Evolutionary conservation across 2,888 invertebrate species (phyloP).

Genomic region (Theodoxus fluviatilis): DNA sequence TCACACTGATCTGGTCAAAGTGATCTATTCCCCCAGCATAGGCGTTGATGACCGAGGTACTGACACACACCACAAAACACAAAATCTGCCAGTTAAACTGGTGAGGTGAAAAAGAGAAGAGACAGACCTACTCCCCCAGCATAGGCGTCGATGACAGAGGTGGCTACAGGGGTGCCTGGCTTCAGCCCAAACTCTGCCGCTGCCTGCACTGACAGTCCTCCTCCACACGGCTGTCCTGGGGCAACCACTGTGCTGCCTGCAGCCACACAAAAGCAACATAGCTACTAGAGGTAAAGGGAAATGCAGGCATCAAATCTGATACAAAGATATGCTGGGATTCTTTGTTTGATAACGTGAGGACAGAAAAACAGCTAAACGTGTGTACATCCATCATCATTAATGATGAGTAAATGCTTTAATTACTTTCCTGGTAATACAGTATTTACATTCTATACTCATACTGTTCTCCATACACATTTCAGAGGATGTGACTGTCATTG

Average conservation of each 20-base stretch:
- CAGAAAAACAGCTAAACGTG: too few relatives aligned
- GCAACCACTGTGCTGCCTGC: conserved; percentile 46
- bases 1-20: neutral
- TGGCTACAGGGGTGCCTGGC: conserved; percentile 80
- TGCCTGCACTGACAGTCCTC: conserved; percentile 68
- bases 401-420: too few relatives aligned
- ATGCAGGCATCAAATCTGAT: too few relatives aligned
- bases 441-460: too few relatives aligned
- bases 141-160: conserved; percentile 94
- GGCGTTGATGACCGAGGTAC: neutral
- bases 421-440: too few relatives aligned
- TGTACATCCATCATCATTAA: too few relatives aligned
- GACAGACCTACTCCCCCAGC: conserved; percentile 83
- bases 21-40: conserved; percentile 83
- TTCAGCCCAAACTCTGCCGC: conserved; percentile 77
- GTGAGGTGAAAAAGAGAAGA: neutral
- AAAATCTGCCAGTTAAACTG: neutral
- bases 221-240: conserved; percentile 57
- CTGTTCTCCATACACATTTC: too few relatives aligned
- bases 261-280: too few relatives aligned
- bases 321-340: too few relatives aligned
- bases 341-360: too few relatives aligned
- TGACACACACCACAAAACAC: neutral
- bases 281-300: too few relatives aligned
- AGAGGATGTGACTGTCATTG: too few relatives aligned